A percentile compares a stretch with the other conserved stretches of the same genome.
These are phyloP conservation scores for Pseudolaguvia tuberculata DNA, from an alignment of 2,113 vertebrate genomes.

Conservation along the genomic window DNA sequence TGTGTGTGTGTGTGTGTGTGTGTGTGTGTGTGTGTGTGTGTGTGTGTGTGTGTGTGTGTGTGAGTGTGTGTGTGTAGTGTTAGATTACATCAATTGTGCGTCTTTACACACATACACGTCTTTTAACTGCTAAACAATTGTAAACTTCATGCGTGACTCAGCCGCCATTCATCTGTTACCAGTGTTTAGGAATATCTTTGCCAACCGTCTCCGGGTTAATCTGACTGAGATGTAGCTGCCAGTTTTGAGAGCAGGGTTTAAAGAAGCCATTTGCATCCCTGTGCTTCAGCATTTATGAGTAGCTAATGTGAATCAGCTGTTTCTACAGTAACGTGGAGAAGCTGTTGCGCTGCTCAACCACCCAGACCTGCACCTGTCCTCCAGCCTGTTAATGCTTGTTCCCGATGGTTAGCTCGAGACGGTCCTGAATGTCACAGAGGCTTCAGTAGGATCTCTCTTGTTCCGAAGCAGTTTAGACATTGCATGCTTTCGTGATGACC, in stretches of 20 bases:
- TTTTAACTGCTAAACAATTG: background rate
- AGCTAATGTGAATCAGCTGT: constrained; percentile 23
- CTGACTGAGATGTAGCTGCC: background rate
- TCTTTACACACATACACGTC: background rate
- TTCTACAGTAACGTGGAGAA: constrained; percentile 31
- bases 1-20: too few species aligned
- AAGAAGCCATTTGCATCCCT: background rate
- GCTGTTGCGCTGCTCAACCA: constrained; percentile 11
- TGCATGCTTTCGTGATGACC: constrained; percentile 43
- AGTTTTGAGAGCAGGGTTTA: background rate
- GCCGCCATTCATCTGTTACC: background rate
- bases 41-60: too few species aligned
- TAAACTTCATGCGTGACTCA: background rate
- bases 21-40: too few species aligned
- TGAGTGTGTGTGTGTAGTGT: background rate
- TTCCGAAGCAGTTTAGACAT: constrained; percentile 28
- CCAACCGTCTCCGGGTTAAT: too few species aligned
- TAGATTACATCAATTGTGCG: background rate
- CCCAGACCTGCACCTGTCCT: background rate
- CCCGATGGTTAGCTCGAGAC: background rate
- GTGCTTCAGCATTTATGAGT: constrained; percentile 4
- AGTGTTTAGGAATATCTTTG: too few species aligned
- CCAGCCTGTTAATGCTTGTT: background rate
- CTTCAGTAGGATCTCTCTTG: background rate
- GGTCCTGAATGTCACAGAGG: background rate